Evolutionary conservation across 1,140 invertebrate genomes (phyloP).

Genomic region (Caenorhabditis tropicalis): DNA sequence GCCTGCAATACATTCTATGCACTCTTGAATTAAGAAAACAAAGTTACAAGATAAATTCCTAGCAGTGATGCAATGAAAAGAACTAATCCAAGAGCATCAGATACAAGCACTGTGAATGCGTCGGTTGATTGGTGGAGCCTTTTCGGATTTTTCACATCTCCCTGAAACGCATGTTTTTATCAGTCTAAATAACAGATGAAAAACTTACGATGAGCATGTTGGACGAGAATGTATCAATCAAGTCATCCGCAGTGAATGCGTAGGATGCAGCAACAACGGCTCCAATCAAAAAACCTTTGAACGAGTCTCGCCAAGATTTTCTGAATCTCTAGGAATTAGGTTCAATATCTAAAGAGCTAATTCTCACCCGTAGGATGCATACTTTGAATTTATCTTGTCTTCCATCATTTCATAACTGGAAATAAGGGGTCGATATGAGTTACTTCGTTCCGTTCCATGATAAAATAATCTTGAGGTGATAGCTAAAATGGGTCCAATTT

Average conservation of each 20-base stretch:
- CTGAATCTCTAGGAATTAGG: background rate
- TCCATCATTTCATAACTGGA: conserved; percentile 25
- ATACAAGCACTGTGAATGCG: conserved; percentile 42
- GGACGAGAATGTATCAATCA: conserved; percentile 58
- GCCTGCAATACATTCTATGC: conserved; percentile 1
- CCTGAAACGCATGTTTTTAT: background rate
- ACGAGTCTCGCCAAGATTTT: conserved; percentile 64
- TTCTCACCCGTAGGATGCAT: conserved; percentile 3
- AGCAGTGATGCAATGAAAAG: conserved; percentile 53
- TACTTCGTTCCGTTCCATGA: background rate
- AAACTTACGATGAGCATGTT: conserved; percentile 50
- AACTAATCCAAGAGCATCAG: conserved; percentile 55
- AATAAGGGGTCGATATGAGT: conserved; percentile 3
- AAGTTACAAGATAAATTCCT: conserved; percentile 53
- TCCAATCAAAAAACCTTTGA: conserved; percentile 57
- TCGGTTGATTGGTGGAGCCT: background rate
- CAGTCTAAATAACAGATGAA: background rate
- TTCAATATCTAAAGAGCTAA: background rate
- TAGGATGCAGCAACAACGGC: conserved; percentile 53
- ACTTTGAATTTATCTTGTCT: background rate
- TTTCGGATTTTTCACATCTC: background rate
- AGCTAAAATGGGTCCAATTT: background rate
- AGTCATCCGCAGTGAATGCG: conserved; percentile 59
- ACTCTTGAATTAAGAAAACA: background rate
- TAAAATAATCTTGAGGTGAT: conserved; percentile 29